A percentile compares a stretch with the other conserved stretches of the same genome.
Conservation (phyloP, 2,797 vertebrate genomes). For the Ceryle rudis region DNA sequence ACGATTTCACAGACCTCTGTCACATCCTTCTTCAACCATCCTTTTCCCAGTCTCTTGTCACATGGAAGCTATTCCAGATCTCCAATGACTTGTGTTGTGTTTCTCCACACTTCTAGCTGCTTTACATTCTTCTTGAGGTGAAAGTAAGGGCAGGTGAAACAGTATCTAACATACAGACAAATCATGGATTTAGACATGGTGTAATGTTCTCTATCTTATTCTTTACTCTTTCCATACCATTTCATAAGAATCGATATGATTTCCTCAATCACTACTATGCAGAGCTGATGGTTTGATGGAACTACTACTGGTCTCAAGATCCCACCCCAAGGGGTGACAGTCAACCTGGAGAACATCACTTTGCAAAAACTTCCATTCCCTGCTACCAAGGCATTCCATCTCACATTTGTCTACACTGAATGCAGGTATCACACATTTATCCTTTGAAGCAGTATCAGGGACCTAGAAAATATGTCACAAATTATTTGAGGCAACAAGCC, state of each 20-base stretch:
- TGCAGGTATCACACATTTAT: neutral
- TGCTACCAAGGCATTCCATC: neutral
- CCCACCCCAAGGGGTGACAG: rapidly evolving
- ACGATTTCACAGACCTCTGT: neutral
- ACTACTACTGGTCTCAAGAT: neutral
- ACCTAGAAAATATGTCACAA: neutral
- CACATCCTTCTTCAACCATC: neutral
- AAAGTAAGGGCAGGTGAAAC: neutral
- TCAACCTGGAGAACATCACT: neutral
- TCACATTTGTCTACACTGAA: neutral
- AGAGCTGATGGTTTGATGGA: neutral
- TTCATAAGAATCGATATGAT: neutral
- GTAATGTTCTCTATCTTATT: neutral
- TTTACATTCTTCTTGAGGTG: neutral
- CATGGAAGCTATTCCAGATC: neutral
- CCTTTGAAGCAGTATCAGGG: neutral
- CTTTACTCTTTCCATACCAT: neutral
- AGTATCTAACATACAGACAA: neutral
- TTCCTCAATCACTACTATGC: neutral
- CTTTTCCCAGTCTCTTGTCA: neutral
- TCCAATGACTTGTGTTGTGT: rapidly evolving
- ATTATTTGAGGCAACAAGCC: neutral
- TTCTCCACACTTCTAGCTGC: neutral
- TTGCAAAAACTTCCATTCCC: neutral
- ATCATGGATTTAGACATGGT: neutral